Base-by-base conservation (phyloP, 2,113 vertebrate genomes). In the Phaethornis superciliosus region DNA sequence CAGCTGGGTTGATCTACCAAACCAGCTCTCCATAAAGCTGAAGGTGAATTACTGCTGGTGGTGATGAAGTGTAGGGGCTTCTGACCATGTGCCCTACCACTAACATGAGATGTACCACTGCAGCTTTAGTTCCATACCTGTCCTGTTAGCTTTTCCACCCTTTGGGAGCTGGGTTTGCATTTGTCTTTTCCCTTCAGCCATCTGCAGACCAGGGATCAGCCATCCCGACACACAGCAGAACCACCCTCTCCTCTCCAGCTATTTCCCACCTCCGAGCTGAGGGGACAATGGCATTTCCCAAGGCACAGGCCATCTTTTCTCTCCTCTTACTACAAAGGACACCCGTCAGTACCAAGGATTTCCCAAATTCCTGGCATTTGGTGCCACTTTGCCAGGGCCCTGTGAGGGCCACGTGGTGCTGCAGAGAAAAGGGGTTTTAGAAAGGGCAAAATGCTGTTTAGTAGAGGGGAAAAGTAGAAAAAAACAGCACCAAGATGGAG, bases 241-340 rank as follows among this genome's bases (percentile, higher is more conserved):
- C 17, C 46, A 23, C 2, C 0, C 7, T 4, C 10, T 37, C 46
- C 40, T 26, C 20, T 19, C 4, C 2, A 0, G 6, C 14, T 54
- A 52, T 19, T 6, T 69, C 47, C 64, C 21, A 1, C 9, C 35
- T n/a, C 17, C 1, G 35, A 60, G 23, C 18, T 15, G 11, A 68
- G 23, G 20, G 2, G 4, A 71, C 3, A 3, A 24, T 3, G 1
- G 19, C 1, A 0, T 40, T 63, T 55, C 52, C 27, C 0, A 1
- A 44, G 24, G 2, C 70, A 52, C 20, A 0, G 18, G 6, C 21
- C 6, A 2, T 3, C 13, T 64, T 24, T 20, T 5, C 2, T 8
- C 44, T 51, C 54, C 65, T 69, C n/a, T 33, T 12, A 0, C 12
- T 1, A 4, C 6, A 5, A 46, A 27, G 23, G 1, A 15, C n/a